A percentile compares a stretch with the other conserved stretches of the same genome.
phyloP scores from a whole-genome alignment of 2,888 invertebrate species.

The Tubulanus polymorphus region DNA sequence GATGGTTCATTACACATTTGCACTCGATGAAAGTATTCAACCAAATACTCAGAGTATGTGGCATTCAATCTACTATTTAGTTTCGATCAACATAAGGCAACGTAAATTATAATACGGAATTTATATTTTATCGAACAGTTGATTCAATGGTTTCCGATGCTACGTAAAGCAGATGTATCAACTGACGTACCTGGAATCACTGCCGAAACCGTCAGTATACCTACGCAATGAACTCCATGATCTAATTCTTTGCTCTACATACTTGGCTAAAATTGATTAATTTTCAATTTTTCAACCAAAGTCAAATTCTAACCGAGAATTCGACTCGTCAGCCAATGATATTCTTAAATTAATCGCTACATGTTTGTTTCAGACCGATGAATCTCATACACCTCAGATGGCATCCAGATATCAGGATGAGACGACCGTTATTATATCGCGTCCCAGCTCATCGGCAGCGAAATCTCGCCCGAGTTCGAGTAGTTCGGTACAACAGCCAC shows the following conservation, averaged over 20 bases:
- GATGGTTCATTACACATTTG: constrained; percentile 48
- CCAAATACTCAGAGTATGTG: constrained; percentile 43
- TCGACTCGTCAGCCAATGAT: too few relatives aligned
- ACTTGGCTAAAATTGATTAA: too few relatives aligned
- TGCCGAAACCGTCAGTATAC: too few relatives aligned
- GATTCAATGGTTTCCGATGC: constrained; percentile 46
- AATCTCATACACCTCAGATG: constrained; percentile 28
- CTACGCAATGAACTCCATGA: too few relatives aligned
- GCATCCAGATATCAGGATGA: constrained; percentile 41
- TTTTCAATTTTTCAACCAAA: too few relatives aligned
- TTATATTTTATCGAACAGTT: constrained; percentile 28
- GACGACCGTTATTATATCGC: constrained; percentile 21
- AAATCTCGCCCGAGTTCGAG: constrained; percentile 30
- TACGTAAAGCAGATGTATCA: constrained; percentile 34
- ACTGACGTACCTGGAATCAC: constrained; percentile 28
- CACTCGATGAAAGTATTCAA: constrained; percentile 44
- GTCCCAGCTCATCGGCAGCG: constrained; percentile 24
- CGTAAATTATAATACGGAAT: too few relatives aligned
- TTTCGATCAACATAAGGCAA: too few relatives aligned
- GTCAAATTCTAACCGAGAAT: too few relatives aligned
- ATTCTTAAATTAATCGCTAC: too few relatives aligned
- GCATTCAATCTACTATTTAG: too few relatives aligned
- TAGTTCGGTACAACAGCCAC: constrained; percentile 20
- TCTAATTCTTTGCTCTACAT: too few relatives aligned
- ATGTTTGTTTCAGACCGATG: constrained; percentile 32